Evolutionary conservation across 1,140 invertebrate species (phyloP).

Genomic region (Drosophila setifemur): DNA sequence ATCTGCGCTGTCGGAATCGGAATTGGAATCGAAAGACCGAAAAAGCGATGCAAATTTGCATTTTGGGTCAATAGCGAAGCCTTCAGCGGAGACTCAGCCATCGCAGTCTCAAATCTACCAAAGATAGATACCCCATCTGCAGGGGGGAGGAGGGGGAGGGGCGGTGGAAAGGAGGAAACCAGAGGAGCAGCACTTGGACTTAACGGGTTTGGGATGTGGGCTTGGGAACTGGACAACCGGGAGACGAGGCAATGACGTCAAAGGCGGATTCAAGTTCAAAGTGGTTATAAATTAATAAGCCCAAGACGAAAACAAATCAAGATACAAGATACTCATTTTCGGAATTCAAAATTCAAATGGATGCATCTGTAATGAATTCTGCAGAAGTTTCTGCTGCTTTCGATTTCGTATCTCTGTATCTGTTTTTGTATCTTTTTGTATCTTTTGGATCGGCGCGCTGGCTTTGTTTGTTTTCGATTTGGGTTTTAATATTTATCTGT

Average conservation of each 20-base stretch:
- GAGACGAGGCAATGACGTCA: background rate
- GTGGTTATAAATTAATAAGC: constrained; percentile 6
- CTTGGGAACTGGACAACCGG: no score
- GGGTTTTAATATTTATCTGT: constrained; percentile 38
- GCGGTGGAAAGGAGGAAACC: no score
- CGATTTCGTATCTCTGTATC: constrained; percentile 30
- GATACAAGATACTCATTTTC: background rate
- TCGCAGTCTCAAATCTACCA: no score
- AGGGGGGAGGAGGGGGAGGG: no score
- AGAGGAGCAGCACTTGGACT: no score
- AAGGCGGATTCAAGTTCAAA: constrained; percentile 48
- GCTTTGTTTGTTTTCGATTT: constrained; percentile 26
- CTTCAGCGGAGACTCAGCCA: constrained; percentile 2
- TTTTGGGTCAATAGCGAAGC: constrained; percentile 54
- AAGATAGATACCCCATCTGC: no score
- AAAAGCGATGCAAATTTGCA: constrained; percentile 50
- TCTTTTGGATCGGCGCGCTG: no score
- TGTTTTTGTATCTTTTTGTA: background rate
- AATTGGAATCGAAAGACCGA: constrained; percentile 25
- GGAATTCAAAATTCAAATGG: constrained; percentile 41
- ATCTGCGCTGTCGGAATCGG: constrained; percentile 16
- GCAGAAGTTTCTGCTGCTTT: constrained; percentile 70
- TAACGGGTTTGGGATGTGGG: background rate
- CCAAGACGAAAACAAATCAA: background rate
- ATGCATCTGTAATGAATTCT: constrained; percentile 74